phyloP scores from a whole-genome alignment of 2,797 vertebrate species.

The Psittacula derbiana region DNA sequence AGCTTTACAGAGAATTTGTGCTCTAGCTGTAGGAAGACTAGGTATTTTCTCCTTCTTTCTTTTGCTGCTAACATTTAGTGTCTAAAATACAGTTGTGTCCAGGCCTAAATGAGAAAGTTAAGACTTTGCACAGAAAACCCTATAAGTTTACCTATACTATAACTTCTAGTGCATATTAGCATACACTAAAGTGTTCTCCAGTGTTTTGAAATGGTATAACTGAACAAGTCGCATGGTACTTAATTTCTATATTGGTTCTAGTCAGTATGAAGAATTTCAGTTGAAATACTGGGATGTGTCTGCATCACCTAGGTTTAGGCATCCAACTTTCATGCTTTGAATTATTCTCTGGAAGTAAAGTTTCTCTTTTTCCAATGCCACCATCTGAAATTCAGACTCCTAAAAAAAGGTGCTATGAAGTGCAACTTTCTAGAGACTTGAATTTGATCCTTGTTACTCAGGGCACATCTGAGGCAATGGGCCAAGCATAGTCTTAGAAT shows the following conservation, averaged over 20 bases:
- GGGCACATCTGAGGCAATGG: neutral
- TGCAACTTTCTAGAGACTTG: neutral
- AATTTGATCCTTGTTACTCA: neutral
- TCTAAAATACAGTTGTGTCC: neutral
- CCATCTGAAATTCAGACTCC: neutral
- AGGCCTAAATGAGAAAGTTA: neutral
- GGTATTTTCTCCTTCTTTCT: neutral
- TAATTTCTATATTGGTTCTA: neutral
- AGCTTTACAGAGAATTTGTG: neutral
- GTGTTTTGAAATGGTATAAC: neutral
- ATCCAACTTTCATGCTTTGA: neutral
- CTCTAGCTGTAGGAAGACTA: neutral
- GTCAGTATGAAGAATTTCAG: neutral
- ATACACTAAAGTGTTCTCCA: neutral
- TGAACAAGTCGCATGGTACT: neutral
- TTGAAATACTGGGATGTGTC: neutral
- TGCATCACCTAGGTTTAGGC: neutral
- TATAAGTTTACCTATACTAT: fast-evolving
- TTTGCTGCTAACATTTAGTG: neutral
- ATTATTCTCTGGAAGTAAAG: neutral
- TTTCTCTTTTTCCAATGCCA: neutral
- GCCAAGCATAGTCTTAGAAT: neutral
- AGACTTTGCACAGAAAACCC: neutral
- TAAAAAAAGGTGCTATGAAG: neutral
- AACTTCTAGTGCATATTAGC: neutral